Percentiles rank a stretch among this genome's conserved stretches.
phyloP scores from a whole-genome alignment of 2,888 invertebrate genomes.

The Lycocerus yunnanus region DNA sequence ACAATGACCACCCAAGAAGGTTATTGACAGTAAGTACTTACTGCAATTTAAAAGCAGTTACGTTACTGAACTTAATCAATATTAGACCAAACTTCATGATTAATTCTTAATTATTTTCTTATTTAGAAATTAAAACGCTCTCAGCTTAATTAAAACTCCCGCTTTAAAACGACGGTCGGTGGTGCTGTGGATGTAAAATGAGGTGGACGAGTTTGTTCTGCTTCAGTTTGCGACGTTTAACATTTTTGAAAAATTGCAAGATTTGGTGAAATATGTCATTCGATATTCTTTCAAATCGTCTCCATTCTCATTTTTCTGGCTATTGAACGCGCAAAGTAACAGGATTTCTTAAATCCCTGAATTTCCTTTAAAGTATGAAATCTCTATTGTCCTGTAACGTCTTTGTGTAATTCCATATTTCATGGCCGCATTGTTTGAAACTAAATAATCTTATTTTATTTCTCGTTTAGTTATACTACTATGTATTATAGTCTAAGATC shows the following conservation, averaged over 20 bases:
- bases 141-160: neutral
- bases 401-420: constrained; percentile 46
- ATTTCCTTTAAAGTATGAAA: constrained; percentile 41
- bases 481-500: too few relatives aligned
- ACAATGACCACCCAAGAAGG: constrained; percentile 1
- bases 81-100: neutral
- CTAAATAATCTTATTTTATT: constrained; percentile 33
- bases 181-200: too few relatives aligned
- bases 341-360: constrained; percentile 44
- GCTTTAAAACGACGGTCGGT: neutral
- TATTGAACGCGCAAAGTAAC: constrained; percentile 46
- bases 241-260: neutral
- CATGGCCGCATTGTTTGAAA: constrained; percentile 38
- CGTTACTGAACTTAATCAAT: neutral
- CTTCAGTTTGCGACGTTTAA: neutral
- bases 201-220: too few relatives aligned
- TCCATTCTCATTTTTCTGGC: constrained; percentile 42
- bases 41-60: neutral
- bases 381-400: constrained; percentile 42
- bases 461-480: constrained; percentile 9
- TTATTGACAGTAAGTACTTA: neutral
- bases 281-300: constrained; percentile 28
- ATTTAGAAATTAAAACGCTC: neutral
- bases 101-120: neutral
- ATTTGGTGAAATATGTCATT: neutral